These are phyloP conservation scores for Triplophysa tibetana DNA, from an alignment of 2,113 vertebrate species.

Conservation along the genomic window DNA sequence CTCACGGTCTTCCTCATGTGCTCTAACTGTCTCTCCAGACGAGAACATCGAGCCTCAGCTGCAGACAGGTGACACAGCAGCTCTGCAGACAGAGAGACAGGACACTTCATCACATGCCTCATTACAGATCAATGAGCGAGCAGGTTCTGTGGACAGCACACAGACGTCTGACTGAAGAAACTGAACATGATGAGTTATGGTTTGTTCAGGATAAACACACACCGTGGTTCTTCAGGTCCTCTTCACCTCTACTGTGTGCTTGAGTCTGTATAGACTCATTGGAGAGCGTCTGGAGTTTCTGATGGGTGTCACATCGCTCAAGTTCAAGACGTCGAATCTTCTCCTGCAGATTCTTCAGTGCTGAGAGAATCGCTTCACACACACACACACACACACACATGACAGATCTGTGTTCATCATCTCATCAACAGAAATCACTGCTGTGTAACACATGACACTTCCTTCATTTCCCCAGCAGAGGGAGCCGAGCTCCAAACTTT, in stretches of 20 bases:
- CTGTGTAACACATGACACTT: conserved; percentile 22
- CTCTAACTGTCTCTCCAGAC: conserved; percentile 88
- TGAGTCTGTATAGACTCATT: conserved; percentile 63
- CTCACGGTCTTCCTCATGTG: conserved; percentile 87
- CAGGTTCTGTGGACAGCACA: too few relatives aligned
- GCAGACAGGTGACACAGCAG: conserved; percentile 82
- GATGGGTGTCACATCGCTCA: conserved; percentile 80
- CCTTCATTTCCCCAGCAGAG: not conserved
- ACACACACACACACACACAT: not conserved
- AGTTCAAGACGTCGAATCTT: conserved; percentile 71
- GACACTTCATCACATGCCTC: not conserved
- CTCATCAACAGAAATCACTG: conserved; percentile 57
- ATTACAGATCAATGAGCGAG: too few relatives aligned
- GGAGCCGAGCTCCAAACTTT: not conserved
- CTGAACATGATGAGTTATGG: too few relatives aligned
- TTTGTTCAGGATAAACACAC: not conserved
- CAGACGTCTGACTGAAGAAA: too few relatives aligned
- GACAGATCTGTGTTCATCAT: too few relatives aligned
- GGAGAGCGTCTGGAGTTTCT: conserved; percentile 78
- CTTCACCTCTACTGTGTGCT: not conserved
- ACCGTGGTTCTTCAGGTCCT: conserved; percentile 29
- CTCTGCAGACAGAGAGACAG: conserved; percentile 65
- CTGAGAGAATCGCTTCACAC: conserved; percentile 80
- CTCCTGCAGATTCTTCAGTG: conserved; percentile 64
- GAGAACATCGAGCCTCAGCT: conserved; percentile 84